phyloP scores from a whole-genome alignment of 30 jellyfish, hydroid and myxozoan species.

The Aurelia coerulea region DNA sequence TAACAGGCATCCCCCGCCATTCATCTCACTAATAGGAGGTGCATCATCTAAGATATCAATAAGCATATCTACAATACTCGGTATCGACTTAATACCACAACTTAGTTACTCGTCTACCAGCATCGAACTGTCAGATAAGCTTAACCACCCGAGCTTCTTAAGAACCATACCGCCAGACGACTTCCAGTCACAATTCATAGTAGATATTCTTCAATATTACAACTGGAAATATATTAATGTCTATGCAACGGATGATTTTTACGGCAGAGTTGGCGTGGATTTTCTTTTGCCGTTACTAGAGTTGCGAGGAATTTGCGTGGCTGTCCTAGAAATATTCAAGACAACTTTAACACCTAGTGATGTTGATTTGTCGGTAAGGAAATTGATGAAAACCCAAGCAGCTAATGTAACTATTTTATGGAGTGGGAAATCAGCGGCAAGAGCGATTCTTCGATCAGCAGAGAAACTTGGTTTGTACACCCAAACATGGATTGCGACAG shows the following conservation, averaged over 20 bases:
- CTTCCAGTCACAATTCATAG: constrained; percentile 73
- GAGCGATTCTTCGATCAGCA: constrained; percentile 49
- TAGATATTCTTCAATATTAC: constrained; percentile 64
- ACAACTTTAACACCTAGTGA: constrained; percentile 8
- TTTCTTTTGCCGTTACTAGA: constrained; percentile 52
- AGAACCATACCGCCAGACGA: constrained; percentile 94
- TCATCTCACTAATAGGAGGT: constrained; percentile 84
- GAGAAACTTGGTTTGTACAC: constrained; percentile 9
- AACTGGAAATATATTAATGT: constrained; percentile 87
- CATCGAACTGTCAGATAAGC: constrained; percentile 50
- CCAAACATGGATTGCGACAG: constrained; percentile 82
- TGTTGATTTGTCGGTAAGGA: constrained; percentile 6
- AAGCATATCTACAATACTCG: constrained; percentile 45
- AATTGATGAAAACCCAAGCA: constrained; percentile 6
- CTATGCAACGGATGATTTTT: constrained; percentile 84
- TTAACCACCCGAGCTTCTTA: constrained; percentile 73
- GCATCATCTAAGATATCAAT: constrained; percentile 84
- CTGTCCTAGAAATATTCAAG: constrained; percentile 19
- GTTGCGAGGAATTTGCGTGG: constrained; percentile 58
- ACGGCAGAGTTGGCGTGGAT: constrained; percentile 85
- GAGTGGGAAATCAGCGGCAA: constrained; percentile 69
- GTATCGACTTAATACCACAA: constrained; percentile 76
- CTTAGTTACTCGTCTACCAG: constrained; percentile 93
- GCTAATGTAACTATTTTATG: constrained; percentile 68
- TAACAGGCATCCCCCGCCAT: not conserved